Evolutionary conservation across 2,888 invertebrate species (phyloP), one percentile per base, ranked within the genome.

Genomic region (Drepana falcataria): DNA sequence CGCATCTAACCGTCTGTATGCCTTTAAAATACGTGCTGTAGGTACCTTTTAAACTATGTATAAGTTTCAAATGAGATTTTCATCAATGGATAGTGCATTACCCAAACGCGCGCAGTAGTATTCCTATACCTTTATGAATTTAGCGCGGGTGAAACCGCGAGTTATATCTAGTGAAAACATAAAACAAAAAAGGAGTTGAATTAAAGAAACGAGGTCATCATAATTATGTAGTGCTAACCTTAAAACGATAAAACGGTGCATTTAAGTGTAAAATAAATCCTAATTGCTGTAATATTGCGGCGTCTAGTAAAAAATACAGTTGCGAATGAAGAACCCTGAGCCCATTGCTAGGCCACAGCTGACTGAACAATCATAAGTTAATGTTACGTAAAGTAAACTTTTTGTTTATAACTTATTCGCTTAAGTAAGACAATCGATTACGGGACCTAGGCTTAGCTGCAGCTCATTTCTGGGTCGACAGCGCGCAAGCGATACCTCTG

Each of bases 181-280:
- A 66, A 66, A 62, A 66, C 58, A 71, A 74, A 76, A 74, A 73
- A 68, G 55, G 55, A 47, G 48, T 53, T 52, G 56, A 6, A 66
- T 63, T 66, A 68, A 80, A 78, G 77, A 74, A 79, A 75, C 73
- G 68, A 83, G 78, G 81, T 69, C 79, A 71, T 66, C 68, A 70
- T 64, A 71, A 73, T 72, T 65, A 68, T 64, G 3, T 40, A 4
- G 61, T 55, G 58, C 59, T 66, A 75, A 75, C 74, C 69, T 72
- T 73, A 69, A 59, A 71, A 55, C 62, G 66, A 73, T 75, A 75
- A 76, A 71, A 73, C 71, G 67, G 73, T 75, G 69, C 68, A 68
- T 68, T 76, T 77, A 68, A 74, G 72, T 72, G 74, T 71, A 71
- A 74, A 72, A 77, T 73, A 71, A 74, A 71, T 66, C 68, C 64